Percentiles rank a stretch among this genome's conserved stretches.
These are phyloP conservation scores for Drosophila azteca DNA, from an alignment of 1,140 invertebrate species.

Conservation along the genomic window DNA sequence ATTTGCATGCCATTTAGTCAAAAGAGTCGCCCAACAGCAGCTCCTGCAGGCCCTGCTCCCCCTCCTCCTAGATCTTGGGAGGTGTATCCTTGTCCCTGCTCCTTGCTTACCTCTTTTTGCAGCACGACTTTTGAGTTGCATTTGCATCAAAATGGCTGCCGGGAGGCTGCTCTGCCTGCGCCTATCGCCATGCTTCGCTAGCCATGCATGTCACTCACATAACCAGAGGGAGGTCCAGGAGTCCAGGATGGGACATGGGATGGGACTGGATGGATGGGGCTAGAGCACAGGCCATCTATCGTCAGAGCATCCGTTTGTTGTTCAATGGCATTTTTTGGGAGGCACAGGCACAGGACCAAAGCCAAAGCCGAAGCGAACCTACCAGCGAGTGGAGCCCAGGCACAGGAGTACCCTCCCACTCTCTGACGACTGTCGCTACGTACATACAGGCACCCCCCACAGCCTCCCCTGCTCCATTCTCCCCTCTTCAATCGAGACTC, in stretches of 20 bases:
- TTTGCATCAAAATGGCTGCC: conserved; percentile 71
- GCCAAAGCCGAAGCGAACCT: conserved; percentile 39
- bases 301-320: conserved; percentile 67
- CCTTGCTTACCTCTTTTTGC: neutral
- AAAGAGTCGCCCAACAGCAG: neutral
- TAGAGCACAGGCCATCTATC: conserved; percentile 59
- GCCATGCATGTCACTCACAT: conserved; percentile 67
- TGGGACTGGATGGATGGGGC: conserved; percentile 22
- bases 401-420: neutral
- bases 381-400: conserved; percentile 13
- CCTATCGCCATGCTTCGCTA: conserved; percentile 47
- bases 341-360: neutral
- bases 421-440: neutral
- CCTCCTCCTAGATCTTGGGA: neutral
- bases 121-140: conserved; percentile 48
- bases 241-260: neutral
- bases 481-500: neutral
- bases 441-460: neutral
- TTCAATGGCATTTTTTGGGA: conserved; percentile 66
- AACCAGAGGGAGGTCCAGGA: conserved; percentile 13
- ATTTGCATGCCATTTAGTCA: conserved; percentile 73
- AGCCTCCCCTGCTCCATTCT: neutral
- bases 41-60: too few relatives aligned
- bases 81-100: neutral
- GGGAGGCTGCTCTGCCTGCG: conserved; percentile 1